Percentiles rank a stretch among this genome's conserved stretches.
Evolutionary conservation across 1,140 invertebrate species (phyloP).

Genomic region (Argopecten irradians): DNA sequence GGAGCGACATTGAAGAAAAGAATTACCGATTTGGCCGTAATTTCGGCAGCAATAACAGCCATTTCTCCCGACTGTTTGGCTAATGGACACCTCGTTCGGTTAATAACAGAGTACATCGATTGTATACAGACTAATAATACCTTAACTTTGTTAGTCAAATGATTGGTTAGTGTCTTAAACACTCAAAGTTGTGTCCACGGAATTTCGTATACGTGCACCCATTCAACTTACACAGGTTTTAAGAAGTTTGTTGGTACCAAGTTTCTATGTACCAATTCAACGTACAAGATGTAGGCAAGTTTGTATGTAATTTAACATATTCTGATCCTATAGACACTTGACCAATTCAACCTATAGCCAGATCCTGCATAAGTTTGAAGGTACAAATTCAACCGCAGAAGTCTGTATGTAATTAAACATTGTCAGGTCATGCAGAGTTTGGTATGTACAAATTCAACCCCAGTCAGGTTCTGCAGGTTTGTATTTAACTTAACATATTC

Average conservation of each 20-base stretch:
- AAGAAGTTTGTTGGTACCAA: too few relatives aligned
- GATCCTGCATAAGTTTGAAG: too few relatives aligned
- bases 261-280: not conserved
- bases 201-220: not conserved
- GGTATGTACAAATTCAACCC: not conserved
- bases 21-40: conserved; percentile 9
- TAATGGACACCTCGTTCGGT: not conserved
- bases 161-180: not conserved
- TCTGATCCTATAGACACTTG: too few relatives aligned
- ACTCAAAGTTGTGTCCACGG: not conserved
- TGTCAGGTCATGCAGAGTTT: too few relatives aligned
- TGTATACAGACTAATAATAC: not conserved
- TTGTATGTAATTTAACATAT: too few relatives aligned
- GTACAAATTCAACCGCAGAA: too few relatives aligned
- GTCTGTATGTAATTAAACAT: too few relatives aligned
- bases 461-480: too few relatives aligned
- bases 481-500: too few relatives aligned
- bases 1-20: conserved; percentile 6
- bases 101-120: not conserved
- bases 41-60: not conserved
- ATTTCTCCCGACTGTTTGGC: not conserved
- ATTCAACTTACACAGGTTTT: too few relatives aligned
- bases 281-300: too few relatives aligned
- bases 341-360: too few relatives aligned
- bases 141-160: not conserved